phyloP scores from a whole-genome alignment of 2,113 vertebrate species.

The Microcebus griseorufus region DNA sequence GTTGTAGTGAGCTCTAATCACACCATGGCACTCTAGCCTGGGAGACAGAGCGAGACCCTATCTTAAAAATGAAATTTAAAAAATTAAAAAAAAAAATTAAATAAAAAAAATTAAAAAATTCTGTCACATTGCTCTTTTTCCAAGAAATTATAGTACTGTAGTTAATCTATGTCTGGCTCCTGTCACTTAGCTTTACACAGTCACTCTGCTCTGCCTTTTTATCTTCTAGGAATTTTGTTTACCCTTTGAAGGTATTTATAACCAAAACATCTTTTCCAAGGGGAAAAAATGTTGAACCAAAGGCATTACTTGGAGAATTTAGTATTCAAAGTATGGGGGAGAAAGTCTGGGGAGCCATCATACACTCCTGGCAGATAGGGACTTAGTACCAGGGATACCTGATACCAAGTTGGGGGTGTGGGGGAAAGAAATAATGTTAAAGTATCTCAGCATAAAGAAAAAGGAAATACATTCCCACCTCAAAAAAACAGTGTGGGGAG shows the following conservation, averaged over 20 bases:
- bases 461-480: not conserved
- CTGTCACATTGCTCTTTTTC: not conserved
- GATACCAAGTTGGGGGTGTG: not conserved
- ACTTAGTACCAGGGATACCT: not conserved
- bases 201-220: not conserved
- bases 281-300: not conserved
- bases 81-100: no score
- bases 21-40: no score
- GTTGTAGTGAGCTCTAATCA: no score
- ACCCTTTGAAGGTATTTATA: conserved; percentile 39
- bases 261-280: conserved; percentile 26
- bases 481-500: not conserved
- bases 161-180: not conserved
- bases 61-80: no score
- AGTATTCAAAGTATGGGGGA: not conserved
- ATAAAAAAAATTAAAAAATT: no score
- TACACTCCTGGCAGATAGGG: not conserved
- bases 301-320: not conserved
- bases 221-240: conserved; percentile 40
- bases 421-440: not conserved
- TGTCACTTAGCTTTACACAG: not conserved
- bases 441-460: not conserved
- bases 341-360: not conserved
- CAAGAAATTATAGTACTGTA: not conserved
- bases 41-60: no score